phyloP scores from a whole-genome alignment of 2,113 vertebrate genomes.

The Hipposideros armiger region DNA sequence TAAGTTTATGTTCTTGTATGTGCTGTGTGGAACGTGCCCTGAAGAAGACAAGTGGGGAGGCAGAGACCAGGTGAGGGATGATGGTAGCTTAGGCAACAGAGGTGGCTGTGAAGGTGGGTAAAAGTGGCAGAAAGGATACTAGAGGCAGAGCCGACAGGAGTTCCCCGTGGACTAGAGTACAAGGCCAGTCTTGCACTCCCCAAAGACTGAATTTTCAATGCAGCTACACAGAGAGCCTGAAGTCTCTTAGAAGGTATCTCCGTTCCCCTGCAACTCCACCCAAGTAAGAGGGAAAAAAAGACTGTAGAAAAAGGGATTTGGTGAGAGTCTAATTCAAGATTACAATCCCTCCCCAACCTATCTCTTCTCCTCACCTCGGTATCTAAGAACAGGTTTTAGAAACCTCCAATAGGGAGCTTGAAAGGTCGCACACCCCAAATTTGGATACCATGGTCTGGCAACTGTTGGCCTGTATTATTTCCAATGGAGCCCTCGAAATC shows the following conservation, averaged over 20 bases:
- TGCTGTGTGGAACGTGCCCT: too few species aligned
- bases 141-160: neutral
- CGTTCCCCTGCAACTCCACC: neutral
- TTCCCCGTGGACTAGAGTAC: accelerated
- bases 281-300: too few species aligned
- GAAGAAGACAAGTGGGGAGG: neutral
- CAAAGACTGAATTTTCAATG: neutral
- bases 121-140: neutral
- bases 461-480: neutral
- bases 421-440: neutral
- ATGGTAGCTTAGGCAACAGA: neutral
- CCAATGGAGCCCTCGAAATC: neutral
- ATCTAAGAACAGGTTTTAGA: neutral
- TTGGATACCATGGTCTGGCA: too few species aligned
- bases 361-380: too few species aligned
- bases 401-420: neutral
- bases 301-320: neutral
- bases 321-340: neutral
- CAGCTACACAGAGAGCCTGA: neutral
- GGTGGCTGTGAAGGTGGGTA: neutral
- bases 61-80: neutral
- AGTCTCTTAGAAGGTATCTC: neutral
- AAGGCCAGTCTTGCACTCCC: neutral
- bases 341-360: neutral
- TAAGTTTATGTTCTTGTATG: neutral